These are phyloP conservation scores for Thryonomys swinderianus DNA, from an alignment of 2,113 vertebrate genomes.

Conservation along the genomic window DNA sequence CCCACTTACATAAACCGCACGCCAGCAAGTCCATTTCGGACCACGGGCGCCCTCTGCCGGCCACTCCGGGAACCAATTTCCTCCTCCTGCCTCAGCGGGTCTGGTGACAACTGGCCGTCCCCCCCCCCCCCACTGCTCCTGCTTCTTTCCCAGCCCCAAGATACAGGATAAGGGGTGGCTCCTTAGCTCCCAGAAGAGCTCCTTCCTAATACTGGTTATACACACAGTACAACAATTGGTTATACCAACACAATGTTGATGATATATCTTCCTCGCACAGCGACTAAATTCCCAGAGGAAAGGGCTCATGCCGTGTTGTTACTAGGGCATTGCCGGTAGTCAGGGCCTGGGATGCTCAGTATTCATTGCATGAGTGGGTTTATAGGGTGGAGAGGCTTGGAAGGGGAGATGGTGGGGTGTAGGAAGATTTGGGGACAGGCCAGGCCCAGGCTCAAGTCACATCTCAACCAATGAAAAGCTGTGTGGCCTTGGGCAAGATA, in stretches of 20 bases:
- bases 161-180: background rate
- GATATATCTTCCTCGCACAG: background rate
- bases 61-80: background rate
- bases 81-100: background rate
- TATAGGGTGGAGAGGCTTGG: background rate
- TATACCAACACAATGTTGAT: no score
- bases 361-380: background rate
- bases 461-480: background rate
- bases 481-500: background rate
- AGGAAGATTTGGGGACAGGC: background rate
- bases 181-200: background rate
- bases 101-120: background rate
- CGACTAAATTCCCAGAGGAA: background rate
- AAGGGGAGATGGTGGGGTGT: background rate
- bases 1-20: constrained; percentile 64
- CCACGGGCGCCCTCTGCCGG: constrained; percentile 69
- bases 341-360: background rate
- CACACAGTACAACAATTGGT: no score
- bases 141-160: background rate
- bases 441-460: background rate
- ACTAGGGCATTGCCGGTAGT: background rate
- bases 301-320: background rate
- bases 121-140: background rate
- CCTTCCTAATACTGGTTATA: background rate
- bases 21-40: background rate